Percentiles rank a stretch among this genome's conserved stretches.
Evolutionary conservation across 2,888 invertebrate genomes (phyloP).

Genomic region (Barypeithes pellucidus): DNA sequence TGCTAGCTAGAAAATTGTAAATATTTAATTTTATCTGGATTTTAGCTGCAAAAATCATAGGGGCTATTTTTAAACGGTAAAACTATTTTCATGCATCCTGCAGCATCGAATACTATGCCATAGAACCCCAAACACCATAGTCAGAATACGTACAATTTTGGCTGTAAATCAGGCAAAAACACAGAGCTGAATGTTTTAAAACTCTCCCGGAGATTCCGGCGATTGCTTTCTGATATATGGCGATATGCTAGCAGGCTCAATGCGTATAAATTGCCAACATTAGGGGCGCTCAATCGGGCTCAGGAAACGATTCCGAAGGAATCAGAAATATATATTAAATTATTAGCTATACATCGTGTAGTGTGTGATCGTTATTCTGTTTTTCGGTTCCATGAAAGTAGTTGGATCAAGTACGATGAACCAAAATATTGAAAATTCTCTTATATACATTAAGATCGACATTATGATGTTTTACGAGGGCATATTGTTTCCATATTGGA

Average conservation of each 20-base stretch:
- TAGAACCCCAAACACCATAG: not conserved
- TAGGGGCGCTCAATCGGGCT: slow-evolving; percentile 62
- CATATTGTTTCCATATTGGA: no score
- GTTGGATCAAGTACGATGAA: no score
- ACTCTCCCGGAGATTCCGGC: slow-evolving; percentile 69
- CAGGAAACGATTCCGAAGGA: slow-evolving; percentile 44
- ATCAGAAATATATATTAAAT: slow-evolving; percentile 39
- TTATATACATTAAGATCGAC: no score
- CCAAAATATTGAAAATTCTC: no score
- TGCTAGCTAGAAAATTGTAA: no score
- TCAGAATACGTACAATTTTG: slow-evolving; percentile 58
- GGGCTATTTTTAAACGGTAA: not conserved
- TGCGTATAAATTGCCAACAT: slow-evolving; percentile 70
- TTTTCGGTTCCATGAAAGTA: not conserved
- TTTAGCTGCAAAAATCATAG: not conserved
- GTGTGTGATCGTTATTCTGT: not conserved
- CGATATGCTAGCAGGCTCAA: slow-evolving; percentile 68
- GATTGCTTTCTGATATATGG: slow-evolving; percentile 71
- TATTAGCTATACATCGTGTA: slow-evolving; percentile 17
- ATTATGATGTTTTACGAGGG: no score
- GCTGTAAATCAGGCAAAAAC: slow-evolving; percentile 68
- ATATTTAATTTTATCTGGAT: not conserved
- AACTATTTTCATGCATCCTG: not conserved
- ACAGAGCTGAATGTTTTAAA: slow-evolving; percentile 70
- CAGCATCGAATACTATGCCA: not conserved